Conservation (phyloP, 2,113 vertebrate genomes). For the Panthera tigris region DNA sequence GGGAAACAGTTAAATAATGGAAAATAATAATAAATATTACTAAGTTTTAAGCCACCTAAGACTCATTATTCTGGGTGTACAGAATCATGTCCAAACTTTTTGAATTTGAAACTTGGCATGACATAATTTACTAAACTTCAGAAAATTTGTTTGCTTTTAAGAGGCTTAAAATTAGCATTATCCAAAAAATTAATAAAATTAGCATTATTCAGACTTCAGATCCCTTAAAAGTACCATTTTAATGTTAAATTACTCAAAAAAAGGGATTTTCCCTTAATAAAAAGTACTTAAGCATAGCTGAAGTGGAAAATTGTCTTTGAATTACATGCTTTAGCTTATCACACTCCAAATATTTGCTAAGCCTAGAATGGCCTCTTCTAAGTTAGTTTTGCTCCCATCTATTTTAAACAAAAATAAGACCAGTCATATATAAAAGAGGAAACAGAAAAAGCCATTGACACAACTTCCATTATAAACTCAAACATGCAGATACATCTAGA, state of each 20-base stretch:
- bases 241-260: conserved; percentile 55
- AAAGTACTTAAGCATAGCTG: neutral
- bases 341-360: conserved; percentile 24
- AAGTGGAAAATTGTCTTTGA: conserved; percentile 4
- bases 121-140: conserved; percentile 38
- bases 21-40: neutral
- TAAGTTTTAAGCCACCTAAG: conserved; percentile 26
- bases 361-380: conserved; percentile 1
- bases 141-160: conserved; percentile 46
- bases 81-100: conserved; percentile 40
- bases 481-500: conserved; percentile 27
- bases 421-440: neutral
- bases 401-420: conserved; percentile 49
- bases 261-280: conserved; percentile 31
- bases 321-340: conserved; percentile 26
- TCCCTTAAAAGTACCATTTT: conserved; percentile 28
- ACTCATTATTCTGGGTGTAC: neutral
- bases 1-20: conserved; percentile 30
- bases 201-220: neutral
- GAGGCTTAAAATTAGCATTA: conserved; percentile 19
- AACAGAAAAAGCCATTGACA: neutral
- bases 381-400: conserved; percentile 26
- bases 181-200: no score
- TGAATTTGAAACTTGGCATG: conserved; percentile 10
- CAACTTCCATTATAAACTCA: conserved; percentile 9